Evolutionary conservation across 2,797 vertebrate species (phyloP).

Genomic region (Mormyrus hasselquistii): DNA sequence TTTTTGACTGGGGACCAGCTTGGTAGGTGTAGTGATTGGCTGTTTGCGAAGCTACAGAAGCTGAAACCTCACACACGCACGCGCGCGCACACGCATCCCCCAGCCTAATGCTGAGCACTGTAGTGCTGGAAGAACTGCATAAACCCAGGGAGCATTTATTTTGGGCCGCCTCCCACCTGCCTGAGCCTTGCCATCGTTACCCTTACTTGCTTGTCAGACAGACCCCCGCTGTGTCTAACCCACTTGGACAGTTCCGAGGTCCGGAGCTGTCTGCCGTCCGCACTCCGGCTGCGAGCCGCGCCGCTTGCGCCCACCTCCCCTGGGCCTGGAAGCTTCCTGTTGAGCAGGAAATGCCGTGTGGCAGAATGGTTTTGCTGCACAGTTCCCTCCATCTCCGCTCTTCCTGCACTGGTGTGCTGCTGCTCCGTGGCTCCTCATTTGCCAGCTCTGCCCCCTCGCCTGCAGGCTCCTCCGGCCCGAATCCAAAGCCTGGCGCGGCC

Average conservation of each 20-base stretch:
- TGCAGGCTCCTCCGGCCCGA: not conserved
- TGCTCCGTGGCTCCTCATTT: not conserved
- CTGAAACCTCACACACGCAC: not conserved
- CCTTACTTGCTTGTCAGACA: conserved; percentile 1
- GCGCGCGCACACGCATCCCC: not conserved
- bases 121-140: not conserved
- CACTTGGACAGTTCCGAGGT: not conserved
- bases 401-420: not conserved
- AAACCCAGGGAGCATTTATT: not conserved
- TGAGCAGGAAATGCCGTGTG: not conserved
- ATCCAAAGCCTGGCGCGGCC: conserved; percentile 4
- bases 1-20: not conserved
- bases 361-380: not conserved
- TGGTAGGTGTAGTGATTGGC: not conserved
- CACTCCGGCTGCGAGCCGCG: not conserved
- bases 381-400: not conserved
- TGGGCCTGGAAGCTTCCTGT: not conserved
- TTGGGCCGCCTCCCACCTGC: not conserved
- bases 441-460: conserved; percentile 15
- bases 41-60: not conserved
- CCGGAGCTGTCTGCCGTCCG: not conserved
- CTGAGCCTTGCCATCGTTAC: not conserved
- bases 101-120: not conserved
- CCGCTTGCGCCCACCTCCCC: not conserved
- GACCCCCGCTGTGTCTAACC: not conserved